Percentiles rank a stretch among this genome's conserved stretches.
Conservation (phyloP, 1,140 invertebrate genomes). For the Magallana gigas region DNA sequence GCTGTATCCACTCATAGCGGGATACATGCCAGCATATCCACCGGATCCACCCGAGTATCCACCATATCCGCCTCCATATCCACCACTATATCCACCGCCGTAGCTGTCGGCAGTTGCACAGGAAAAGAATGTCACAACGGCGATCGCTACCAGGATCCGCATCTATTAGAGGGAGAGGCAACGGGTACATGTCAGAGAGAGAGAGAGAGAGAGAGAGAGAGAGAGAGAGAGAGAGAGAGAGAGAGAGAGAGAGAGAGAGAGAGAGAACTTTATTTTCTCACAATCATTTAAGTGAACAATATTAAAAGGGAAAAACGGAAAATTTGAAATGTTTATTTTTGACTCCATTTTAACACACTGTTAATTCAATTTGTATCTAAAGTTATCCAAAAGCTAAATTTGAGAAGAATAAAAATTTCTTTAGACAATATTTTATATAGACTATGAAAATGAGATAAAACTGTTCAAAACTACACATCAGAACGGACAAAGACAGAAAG, state of each 20-base stretch:
- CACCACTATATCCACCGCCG: background rate
- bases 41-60: background rate
- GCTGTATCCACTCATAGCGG: background rate
- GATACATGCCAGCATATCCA: background rate
- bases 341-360: background rate
- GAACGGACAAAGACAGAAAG: background rate
- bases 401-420: no score
- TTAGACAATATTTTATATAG: no score
- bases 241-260: no score
- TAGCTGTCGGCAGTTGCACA: background rate
- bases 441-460: background rate
- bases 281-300: no score
- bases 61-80: background rate
- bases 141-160: slow-evolving; percentile 28
- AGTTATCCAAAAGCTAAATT: no score
- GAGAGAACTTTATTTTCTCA: no score
- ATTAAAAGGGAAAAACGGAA: no score
- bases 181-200: background rate
- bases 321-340: no score
- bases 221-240: no score
- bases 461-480: background rate
- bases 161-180: background rate
- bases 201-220: no score
- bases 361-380: background rate
- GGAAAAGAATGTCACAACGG: background rate